phyloP scores from a whole-genome alignment of 2,113 vertebrate species.

The Pardalotus punctatus region DNA sequence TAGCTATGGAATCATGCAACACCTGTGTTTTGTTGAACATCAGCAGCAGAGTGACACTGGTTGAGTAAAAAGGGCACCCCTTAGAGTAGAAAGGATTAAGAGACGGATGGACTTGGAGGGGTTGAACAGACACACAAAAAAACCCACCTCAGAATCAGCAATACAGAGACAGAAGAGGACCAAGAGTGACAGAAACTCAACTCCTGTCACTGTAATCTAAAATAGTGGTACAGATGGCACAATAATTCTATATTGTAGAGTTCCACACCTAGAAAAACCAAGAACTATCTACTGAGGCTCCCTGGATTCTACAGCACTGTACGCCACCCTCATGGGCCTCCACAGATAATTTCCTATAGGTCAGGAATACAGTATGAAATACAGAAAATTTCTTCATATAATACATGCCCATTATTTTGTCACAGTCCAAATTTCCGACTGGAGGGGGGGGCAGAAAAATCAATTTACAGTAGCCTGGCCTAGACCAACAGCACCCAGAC shows the following conservation, averaged over 20 bases:
- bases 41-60: neutral
- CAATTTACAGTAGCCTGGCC: neutral
- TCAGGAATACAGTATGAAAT: neutral
- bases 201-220: neutral
- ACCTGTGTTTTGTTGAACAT: neutral
- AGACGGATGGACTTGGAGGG: neutral
- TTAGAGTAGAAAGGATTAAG: neutral
- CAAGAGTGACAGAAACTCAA: neutral
- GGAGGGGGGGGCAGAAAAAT: rapidly evolving
- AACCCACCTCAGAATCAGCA: neutral
- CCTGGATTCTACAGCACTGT: neutral
- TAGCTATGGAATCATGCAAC: neutral
- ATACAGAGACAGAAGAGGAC: neutral
- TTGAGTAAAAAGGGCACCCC: neutral
- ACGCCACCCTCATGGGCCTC: neutral
- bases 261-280: neutral
- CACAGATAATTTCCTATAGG: neutral
- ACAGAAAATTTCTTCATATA: neutral
- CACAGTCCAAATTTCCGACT: neutral
- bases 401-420: neutral
- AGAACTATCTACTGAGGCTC: neutral
- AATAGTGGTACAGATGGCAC: neutral
- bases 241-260: neutral
- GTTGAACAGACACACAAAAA: neutral
- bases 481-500: neutral